Base-by-base conservation (phyloP, 2,888 invertebrate species). In the Aspidiotus rigidus region DNA sequence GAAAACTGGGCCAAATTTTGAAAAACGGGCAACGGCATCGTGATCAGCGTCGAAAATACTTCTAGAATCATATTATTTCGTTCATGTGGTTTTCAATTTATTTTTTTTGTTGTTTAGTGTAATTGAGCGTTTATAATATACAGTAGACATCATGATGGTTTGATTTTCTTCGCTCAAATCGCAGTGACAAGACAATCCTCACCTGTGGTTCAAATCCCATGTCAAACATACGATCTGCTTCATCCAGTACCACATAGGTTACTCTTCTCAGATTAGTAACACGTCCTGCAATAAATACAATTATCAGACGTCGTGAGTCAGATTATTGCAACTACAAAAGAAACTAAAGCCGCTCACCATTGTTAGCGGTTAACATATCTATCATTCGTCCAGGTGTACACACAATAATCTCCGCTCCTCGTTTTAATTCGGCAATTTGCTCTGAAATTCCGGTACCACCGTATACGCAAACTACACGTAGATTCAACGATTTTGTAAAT, bases 341-440 rank as follows among this genome's bases (percentile, higher is more conserved):
- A 63, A n/a, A 7, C 7, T 13, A 54, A 42, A 40, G 17, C 3
- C 8, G 16, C 75, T 69, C 72, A 72, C 97, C 98, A 60, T 91
- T 93, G 78, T 99, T 99, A 0, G 98, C 99, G 0, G 98, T 95
- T 74, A 99, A 78, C 97, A 99, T 98, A 79, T 99, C 99, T 72
- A 99, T 99, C 99, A 99, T 99, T 62, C 99, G 84, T 0, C 99
- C 99, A 0, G 99, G 99, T 0, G 99, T 99, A 76, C 99, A 99
- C 0, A 99, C 98, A 74, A 99, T 94, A 74, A 99, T 93, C 79
- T 98, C 97, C 0, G 96, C 93, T 6, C 97, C 98, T 55, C 97
- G 84, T 78, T 97, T 98, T 72, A 98, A 77, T 77, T 97, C 97
- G 0, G 97, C 97, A 13, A 76, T 75, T 71, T 92, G 91, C 78